Conservation (phyloP, 1,140 invertebrate species). For the Drosophila micromelanica region DNA sequence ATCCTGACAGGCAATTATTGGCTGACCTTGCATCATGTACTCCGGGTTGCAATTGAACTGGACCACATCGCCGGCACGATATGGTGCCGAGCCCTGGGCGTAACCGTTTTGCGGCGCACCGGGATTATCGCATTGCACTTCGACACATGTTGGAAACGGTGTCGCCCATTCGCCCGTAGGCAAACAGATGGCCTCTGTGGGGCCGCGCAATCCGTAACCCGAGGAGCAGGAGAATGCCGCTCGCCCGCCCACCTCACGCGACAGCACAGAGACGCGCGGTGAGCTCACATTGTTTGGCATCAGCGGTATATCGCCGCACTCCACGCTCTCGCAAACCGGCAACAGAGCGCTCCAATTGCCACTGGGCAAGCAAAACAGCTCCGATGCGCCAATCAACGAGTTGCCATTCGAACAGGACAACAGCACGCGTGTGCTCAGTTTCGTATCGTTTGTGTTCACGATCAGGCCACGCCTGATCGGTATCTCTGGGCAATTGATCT, state of each 20-base stretch:
- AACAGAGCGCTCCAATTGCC: slow-evolving; percentile 93
- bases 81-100: slow-evolving; percentile 89
- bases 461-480: slow-evolving; percentile 89
- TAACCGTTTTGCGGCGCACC: slow-evolving; percentile 90
- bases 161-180: slow-evolving; percentile 92
- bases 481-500: slow-evolving; percentile 90
- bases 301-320: slow-evolving; percentile 89
- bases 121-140: slow-evolving; percentile 90
- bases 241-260: slow-evolving; percentile 90
- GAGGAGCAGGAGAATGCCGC: slow-evolving; percentile 92
- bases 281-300: slow-evolving; percentile 84
- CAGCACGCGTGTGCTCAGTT: slow-evolving; percentile 89
- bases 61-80: slow-evolving; percentile 92
- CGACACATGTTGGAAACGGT: slow-evolving; percentile 90
- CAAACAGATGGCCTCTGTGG: slow-evolving; percentile 90
- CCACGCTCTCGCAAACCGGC: slow-evolving; percentile 92
- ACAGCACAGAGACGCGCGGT: slow-evolving; percentile 89
- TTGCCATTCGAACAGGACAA: slow-evolving; percentile 94
- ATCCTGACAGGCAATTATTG: slow-evolving; percentile 94
- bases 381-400: slow-evolving; percentile 89
- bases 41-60: slow-evolving; percentile 94
- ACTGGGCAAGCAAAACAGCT: slow-evolving; percentile 90
- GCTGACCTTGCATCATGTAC: slow-evolving; percentile 94
- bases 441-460: slow-evolving; percentile 88
- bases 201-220: slow-evolving; percentile 91